Conservation (phyloP, 2,113 vertebrate species). For the Myotis yumanensis region DNA sequence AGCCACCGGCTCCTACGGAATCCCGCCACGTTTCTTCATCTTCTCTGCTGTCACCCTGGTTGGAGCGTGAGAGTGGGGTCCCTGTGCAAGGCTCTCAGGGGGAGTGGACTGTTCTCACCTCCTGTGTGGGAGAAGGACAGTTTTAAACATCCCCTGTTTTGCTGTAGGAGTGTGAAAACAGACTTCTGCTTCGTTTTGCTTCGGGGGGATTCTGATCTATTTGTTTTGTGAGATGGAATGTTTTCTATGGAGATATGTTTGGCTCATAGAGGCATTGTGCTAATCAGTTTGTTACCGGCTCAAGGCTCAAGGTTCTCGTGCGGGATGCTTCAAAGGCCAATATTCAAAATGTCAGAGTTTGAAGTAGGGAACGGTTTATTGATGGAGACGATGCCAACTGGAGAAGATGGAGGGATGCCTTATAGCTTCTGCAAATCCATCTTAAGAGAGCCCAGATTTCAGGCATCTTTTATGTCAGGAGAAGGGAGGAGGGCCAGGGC, state of each 20-base stretch:
- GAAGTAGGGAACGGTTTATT: background rate
- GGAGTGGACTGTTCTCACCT: slow-evolving; percentile 52
- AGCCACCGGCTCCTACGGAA: slow-evolving; percentile 68
- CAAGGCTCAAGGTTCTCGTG: background rate
- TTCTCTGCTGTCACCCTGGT: background rate
- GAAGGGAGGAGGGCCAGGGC: background rate
- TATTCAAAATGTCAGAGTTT: background rate
- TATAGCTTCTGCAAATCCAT: background rate
- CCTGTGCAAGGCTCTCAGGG: background rate
- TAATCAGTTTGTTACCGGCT: background rate
- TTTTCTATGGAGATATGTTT: background rate
- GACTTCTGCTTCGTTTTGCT: slow-evolving; percentile 11
- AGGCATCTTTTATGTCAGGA: background rate
- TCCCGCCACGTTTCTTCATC: slow-evolving; percentile 55
- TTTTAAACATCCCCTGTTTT: slow-evolving; percentile 61
- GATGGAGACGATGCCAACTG: background rate
- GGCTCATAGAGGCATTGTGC: background rate
- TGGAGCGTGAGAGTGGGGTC: slow-evolving; percentile 51
- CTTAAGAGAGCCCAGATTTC: background rate
- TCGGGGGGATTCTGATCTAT: background rate
- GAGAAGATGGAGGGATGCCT: background rate
- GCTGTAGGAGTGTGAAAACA: background rate
- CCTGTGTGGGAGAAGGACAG: background rate
- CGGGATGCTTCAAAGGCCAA: background rate
- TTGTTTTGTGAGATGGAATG: background rate